Evolutionary conservation across 2,797 vertebrate species (phyloP), one percentile per base, ranked within the genome.

Genomic region (Characodon lateralis): DNA sequence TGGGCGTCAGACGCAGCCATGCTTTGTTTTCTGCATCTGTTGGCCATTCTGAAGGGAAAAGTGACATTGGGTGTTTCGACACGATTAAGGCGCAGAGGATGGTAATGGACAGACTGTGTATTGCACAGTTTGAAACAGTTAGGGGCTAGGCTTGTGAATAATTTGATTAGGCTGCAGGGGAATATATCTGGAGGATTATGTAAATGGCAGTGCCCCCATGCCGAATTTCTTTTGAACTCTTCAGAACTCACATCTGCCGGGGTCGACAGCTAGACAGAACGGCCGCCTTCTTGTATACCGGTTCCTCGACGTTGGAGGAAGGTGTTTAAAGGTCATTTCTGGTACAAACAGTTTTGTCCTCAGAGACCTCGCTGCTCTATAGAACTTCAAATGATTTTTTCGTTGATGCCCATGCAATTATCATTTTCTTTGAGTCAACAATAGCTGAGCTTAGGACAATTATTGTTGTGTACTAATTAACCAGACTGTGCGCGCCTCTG

Each of bases 121-220:
- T 94, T 87, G 90, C 83, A 85, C 91, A 92, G 93, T 94, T 94
- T 93, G 66, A 89, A 93, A 88, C 94, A 95, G 94, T 95, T 95
- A 95, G 94, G 95, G 94, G 94, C 94, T 93, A 94, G 94, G 95
- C 94, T 95, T 94, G 94, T 96, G 96, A 96, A 96, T 96, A 96
- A 96, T 96, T 96, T 96, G 95, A 96, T 96, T 95, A 95, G 95
- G 94, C 95, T 96, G 95, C 94, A 92, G 94, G 95, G 95, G 96
- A 95, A 95, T 96, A 95, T 96, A 95, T 95, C 94, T 96, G 94
- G 95, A 95, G 95, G 96, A 96, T 96, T 96, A 96, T 96, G 96
- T 95, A 95, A 96, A 96, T 96, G 89, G 86, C 51, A 78, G 85
- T 96, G 96, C 94, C 96, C 96, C 95, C 94, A 87, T 93, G 95